Percentiles rank a stretch among this genome's conserved stretches.
phyloP scores from a whole-genome alignment of 2,797 vertebrate genomes.

The Trachurus trachurus region DNA sequence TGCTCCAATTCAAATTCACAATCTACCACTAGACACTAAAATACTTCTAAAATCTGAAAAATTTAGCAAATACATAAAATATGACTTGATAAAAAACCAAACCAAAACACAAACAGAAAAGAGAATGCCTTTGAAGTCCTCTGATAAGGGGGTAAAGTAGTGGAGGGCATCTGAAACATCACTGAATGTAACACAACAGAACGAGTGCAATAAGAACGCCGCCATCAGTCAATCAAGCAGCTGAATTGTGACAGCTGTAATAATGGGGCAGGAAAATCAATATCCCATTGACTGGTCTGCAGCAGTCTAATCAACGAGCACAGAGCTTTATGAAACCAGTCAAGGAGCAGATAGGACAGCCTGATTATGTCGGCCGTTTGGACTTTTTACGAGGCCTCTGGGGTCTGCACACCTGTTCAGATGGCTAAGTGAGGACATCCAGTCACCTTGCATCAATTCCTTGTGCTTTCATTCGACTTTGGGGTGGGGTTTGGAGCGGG shows the following conservation, averaged over 20 bases:
- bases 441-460: conserved; percentile 84
- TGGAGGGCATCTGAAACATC: conserved; percentile 75
- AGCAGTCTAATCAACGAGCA: conserved; percentile 82
- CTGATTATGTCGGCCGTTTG: conserved; percentile 75
- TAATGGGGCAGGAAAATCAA: conserved; percentile 84
- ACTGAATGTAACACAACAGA: conserved; percentile 69
- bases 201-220: conserved; percentile 66
- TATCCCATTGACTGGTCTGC: conserved; percentile 85
- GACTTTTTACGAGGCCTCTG: conserved; percentile 74
- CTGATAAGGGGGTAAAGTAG: conserved; percentile 25
- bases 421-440: conserved; percentile 71
- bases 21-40: conserved; percentile 56
- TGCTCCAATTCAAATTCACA: conserved; percentile 58
- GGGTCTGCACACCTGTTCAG: conserved; percentile 78
- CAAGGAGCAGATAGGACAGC: conserved; percentile 79
- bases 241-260: conserved; percentile 84
- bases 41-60: conserved; percentile 46
- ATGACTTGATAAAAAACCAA: conserved; percentile 39
- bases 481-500: conserved; percentile 11
- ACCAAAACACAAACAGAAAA: conserved; percentile 38
- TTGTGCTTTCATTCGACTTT: conserved; percentile 84
- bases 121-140: conserved; percentile 44
- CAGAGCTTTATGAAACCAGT: conserved; percentile 77
- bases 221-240: conserved; percentile 85
- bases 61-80: conserved; percentile 33